Evolutionary conservation across 2,797 vertebrate species (phyloP), one percentile per base, ranked within the genome.

Genomic region (Cephalopachus bancanus): DNA sequence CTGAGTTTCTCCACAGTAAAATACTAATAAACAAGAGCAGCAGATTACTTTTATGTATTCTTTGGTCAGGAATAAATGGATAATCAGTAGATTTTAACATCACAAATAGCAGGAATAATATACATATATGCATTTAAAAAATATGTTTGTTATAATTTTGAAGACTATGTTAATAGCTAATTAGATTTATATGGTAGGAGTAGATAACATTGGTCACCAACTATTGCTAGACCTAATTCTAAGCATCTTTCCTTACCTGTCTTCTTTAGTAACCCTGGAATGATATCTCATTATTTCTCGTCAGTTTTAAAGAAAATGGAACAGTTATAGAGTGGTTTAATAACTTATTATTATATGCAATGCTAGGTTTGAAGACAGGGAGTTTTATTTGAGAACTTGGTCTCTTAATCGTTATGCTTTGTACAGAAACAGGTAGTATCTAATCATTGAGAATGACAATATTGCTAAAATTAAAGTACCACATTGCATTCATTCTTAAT

Each of bases 151-250:
- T 90, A 55, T 60, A 60, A 83, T 72, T 97, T 4, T 15, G 60
- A 97, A 92, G 64, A 44, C 44, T 44, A 57, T 94, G 78, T 16
- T 71, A 19, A 71, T 85, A 44, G 37, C 72, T 97, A 96, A 84
- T 44, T 26, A 95, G 37, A 90, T 81, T 86, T 53, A 1, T n/a
- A 5, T 76, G n/a, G 11, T 74, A 22, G 60, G 60, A 10, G 44
- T 74, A 30, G 65, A 55, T 71, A 60, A 81, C 2, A 19, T 11
- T 76, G 53, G 10, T 93, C 37, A 64, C 17, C 83, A 9, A 64
- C 20, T 87, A 9, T 69, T 79, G 10, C 26, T 49, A 60, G 4
- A 79, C 20, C 7, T 0, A 44, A 12, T 72, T 64, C 26, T 80
- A 67, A 51, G 16, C 9, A 28, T 93, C 20, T 67, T 89, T 28